Percentiles rank a stretch among this genome's conserved stretches.
Conservation (phyloP, 2,113 vertebrate species). For the Cottus gobio region DNA sequence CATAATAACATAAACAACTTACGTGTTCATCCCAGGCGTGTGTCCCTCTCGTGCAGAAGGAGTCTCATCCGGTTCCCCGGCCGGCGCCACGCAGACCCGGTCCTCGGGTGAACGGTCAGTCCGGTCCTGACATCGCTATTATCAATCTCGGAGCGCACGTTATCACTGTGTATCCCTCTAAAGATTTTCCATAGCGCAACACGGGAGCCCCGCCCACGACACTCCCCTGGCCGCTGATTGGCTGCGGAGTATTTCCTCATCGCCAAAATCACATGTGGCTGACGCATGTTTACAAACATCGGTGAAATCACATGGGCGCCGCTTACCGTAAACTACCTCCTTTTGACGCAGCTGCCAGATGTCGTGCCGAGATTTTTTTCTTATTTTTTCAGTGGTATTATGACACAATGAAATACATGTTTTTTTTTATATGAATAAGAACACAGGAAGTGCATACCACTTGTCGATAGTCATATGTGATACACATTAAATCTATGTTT, state of each 20-base stretch:
- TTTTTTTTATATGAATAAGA: not conserved
- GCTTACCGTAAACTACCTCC: constrained; percentile 75
- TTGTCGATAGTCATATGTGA: not conserved
- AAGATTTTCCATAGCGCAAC: constrained; percentile 84
- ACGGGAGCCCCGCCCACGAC: constrained; percentile 75
- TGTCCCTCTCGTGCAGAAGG: constrained; percentile 1
- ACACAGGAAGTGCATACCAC: not conserved
- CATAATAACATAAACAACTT: constrained; percentile 65
- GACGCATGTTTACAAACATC: constrained; percentile 90
- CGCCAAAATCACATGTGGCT: constrained; percentile 83
- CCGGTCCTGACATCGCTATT: constrained; percentile 33
- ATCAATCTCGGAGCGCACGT: constrained; percentile 66
- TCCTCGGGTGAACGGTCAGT: constrained; percentile 24
- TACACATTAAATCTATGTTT: no score
- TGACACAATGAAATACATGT: not conserved
- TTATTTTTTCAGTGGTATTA: not conserved
- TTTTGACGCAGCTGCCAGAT: constrained; percentile 64
- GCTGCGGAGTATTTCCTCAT: constrained; percentile 68
- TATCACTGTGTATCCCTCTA: constrained; percentile 68
- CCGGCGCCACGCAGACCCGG: constrained; percentile 14
- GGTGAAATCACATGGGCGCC: constrained; percentile 78
- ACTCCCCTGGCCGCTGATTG: constrained; percentile 82
- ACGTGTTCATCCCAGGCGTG: constrained; percentile 56
- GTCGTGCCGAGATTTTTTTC: constrained; percentile 41
- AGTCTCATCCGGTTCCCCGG: constrained; percentile 2